Evolutionary conservation across 1,140 invertebrate species (phyloP), one percentile per base, ranked within the genome.

Genomic region (Macrocentrus cingulum): DNA sequence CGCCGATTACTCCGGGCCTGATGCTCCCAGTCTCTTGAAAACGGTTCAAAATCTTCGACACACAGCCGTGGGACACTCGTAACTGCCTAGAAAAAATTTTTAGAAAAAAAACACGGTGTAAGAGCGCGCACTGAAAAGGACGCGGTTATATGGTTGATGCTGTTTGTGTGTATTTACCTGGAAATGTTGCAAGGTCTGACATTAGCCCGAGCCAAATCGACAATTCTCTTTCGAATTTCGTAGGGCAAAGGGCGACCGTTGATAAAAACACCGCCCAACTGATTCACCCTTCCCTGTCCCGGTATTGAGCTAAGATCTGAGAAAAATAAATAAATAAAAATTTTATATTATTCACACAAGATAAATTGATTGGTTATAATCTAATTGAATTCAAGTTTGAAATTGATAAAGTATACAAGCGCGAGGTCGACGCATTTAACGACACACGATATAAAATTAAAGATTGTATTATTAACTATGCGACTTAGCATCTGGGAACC

Each of bases 11-110:
- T 0, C 91, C 91, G 0, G 91, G 91, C 4, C 89, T 80, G 50
- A 94, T 91, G 48, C 86, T 88, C 29, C 91, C 91, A 0, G 91
- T 93, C 70, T 94, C 91, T 75, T 91, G 82, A 56, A 91, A 91
- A 37, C 91, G 83, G 70, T 92, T 90, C 16, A 92, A 76, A 37
- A 92, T 92, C 74, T 92, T 92, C 49, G 88, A 90, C 1, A 92
- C 90, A 68, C 90, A 92, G 16, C 91, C 91, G 63, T 93, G 91
- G 0, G 88, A 90, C 4, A 92, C 91, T 5, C 89, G 81, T 15
- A 92, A 67, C 69, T 92, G 89, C 22, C 90, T 79, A 37, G 44
- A 20, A 41, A 25, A 20, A 23, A 45, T n/a, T n/a, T n/a, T n/a
- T n/a, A n/a, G n/a, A 48, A 49, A 48, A 46, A 39, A 50, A 37